These are phyloP conservation scores for Aurelia aurita DNA, from an alignment of 30 jellyfish, hydroid and myxozoan genomes.

Conservation along the genomic window DNA sequence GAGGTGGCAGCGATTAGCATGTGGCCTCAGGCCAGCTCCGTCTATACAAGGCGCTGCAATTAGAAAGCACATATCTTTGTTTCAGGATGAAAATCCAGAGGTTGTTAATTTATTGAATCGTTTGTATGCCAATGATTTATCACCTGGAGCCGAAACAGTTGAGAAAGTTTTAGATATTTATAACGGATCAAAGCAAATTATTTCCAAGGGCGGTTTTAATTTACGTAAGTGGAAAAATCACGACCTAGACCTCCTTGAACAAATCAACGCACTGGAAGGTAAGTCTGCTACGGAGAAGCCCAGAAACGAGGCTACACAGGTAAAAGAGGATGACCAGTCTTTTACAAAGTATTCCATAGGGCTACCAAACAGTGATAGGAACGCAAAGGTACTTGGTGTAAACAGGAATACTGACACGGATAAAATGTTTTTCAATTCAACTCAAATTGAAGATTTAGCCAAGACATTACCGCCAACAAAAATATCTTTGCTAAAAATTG, in stretches of 20 bases:
- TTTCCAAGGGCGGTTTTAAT: neutral
- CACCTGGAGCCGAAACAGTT: neutral
- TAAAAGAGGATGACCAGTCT: slow-evolving; percentile 6
- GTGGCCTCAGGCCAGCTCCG: neutral
- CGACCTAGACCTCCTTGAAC: neutral
- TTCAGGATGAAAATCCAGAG: neutral
- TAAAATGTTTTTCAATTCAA: neutral
- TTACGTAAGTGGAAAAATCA: neutral
- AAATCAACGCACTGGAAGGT: neutral
- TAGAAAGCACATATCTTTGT: slow-evolving; percentile 9
- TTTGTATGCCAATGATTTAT: slow-evolving; percentile 7
- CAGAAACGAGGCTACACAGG: neutral
- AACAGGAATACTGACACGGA: slow-evolving; percentile 22
- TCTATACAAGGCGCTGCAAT: neutral
- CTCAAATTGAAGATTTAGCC: slow-evolving; percentile 5
- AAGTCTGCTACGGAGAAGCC: neutral
- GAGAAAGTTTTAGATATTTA: neutral
- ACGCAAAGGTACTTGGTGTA: slow-evolving; percentile 40
- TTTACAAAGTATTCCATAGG: slow-evolving; percentile 27
- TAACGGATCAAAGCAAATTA: neutral
- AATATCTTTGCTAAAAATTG: slow-evolving; percentile 34
- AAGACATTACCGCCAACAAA: slow-evolving; percentile 34
- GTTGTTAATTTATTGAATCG: neutral
- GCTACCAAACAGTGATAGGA: slow-evolving; percentile 11
- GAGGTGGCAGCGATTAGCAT: neutral